Conservation (phyloP, 2,797 vertebrate species). For the Carduelis carduelis region DNA sequence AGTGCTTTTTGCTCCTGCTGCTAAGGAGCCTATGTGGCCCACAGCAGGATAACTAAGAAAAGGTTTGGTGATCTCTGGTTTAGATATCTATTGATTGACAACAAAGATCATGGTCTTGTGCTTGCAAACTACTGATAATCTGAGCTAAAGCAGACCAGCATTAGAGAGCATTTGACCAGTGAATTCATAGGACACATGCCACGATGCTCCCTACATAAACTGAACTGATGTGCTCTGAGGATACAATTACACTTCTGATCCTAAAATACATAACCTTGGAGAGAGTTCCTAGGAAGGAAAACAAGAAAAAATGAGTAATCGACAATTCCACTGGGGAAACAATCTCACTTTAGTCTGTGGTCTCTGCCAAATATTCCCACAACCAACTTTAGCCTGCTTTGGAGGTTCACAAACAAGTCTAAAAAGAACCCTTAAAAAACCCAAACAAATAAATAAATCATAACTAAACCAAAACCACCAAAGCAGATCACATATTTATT, state of each 20-base stretch:
- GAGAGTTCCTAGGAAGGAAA: constrained; percentile 28
- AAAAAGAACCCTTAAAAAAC: not conserved
- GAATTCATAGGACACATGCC: constrained; percentile 74
- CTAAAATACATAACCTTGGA: constrained; percentile 71
- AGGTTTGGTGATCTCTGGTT: not conserved
- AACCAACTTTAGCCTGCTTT: not conserved
- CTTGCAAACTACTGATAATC: constrained; percentile 44
- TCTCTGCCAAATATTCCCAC: not conserved
- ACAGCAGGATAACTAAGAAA: not conserved
- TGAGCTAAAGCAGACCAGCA: constrained; percentile 65
- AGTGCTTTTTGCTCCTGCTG: not conserved
- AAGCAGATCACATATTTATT: not conserved
- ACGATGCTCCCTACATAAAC: constrained; percentile 57
- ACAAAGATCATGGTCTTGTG: constrained; percentile 47
- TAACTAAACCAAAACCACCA: not conserved
- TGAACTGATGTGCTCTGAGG: constrained; percentile 73
- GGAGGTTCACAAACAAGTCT: not conserved
- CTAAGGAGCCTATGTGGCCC: not conserved
- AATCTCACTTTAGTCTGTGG: not conserved
- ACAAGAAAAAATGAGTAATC: constrained; percentile 23
- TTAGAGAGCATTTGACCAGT: constrained; percentile 67
- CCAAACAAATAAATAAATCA: not conserved
- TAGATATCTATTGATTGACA: not conserved
- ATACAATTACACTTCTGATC: constrained; percentile 71
- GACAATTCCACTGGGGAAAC: not conserved